These are phyloP conservation scores for Chydorus sphaericus DNA, from an alignment of 2,888 invertebrate species.

Conservation along the genomic window DNA sequence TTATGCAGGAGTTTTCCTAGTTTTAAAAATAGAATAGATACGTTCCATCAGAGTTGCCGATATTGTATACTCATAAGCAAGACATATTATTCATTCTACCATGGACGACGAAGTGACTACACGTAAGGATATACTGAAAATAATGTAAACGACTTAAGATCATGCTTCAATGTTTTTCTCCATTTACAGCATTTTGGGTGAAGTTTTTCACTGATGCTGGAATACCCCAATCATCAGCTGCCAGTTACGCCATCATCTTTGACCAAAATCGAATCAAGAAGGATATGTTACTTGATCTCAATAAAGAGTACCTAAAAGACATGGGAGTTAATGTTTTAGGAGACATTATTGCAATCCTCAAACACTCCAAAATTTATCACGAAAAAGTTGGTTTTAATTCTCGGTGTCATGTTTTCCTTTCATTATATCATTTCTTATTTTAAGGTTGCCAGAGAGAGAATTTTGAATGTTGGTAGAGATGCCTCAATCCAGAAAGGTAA, in stretches of 20 bases:
- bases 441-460: conserved; percentile 6
- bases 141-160: not conserved
- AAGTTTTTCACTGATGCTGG: conserved; percentile 74
- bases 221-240: conserved; percentile 60
- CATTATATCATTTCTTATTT: not conserved
- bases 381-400: conserved; percentile 29
- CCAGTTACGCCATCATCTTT: conserved; percentile 71
- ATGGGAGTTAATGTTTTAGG: conserved; percentile 60
- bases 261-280: conserved; percentile 71
- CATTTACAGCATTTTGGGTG: conserved; percentile 51
- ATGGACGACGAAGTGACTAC: conserved; percentile 3
- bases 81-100: no score
- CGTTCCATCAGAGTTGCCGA: no score
- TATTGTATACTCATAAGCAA: no score
- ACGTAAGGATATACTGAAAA: not conserved
- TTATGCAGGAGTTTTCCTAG: no score
- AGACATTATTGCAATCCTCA: conserved; percentile 45
- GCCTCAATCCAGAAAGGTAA: conserved; percentile 1
- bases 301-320: conserved; percentile 70
- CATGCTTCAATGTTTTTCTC: conserved; percentile 23
- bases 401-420: not conserved
- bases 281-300: conserved; percentile 72
- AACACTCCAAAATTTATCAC: conserved; percentile 43
- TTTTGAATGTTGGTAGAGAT: not conserved
- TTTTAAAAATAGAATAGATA: no score